A percentile compares a stretch with the other conserved stretches of the same genome.
Conservation (phyloP, 2,888 invertebrate species). For the Plebejus anna region DNA sequence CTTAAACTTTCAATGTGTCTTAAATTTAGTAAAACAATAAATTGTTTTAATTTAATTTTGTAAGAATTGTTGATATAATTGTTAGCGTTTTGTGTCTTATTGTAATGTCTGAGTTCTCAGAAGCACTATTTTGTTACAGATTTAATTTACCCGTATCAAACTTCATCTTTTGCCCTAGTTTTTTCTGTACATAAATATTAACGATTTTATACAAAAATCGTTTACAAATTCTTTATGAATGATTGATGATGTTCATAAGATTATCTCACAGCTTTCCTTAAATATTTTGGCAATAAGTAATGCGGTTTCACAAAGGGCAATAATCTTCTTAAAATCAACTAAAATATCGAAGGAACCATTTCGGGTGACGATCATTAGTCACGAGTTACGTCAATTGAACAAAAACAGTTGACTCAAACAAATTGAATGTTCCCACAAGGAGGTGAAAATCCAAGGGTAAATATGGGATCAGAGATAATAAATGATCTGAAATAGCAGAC, state of each 20-base stretch:
- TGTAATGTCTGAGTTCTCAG: too few species aligned
- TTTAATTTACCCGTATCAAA: background rate
- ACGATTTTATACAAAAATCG: background rate
- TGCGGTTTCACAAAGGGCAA: conserved; percentile 21
- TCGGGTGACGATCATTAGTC: conserved; percentile 67
- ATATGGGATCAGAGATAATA: conserved; percentile 66
- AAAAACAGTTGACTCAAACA: conserved; percentile 75
- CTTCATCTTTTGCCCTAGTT: background rate
- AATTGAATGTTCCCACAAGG: conserved; percentile 76
- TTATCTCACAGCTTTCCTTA: background rate
- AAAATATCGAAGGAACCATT: conserved; percentile 52
- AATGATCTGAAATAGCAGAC: conserved; percentile 52
- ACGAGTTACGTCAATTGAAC: conserved; percentile 75
- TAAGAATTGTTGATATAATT: background rate
- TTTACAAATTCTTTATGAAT: background rate
- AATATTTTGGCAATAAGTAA: conserved; percentile 28
- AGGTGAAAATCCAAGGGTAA: conserved; percentile 77
- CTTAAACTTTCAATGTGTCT: background rate
- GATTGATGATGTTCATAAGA: background rate
- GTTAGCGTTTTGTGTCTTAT: too few species aligned
- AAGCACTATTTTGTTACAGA: background rate
- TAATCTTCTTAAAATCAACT: conserved; percentile 33
- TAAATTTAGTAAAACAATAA: background rate
- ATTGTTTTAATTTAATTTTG: background rate
- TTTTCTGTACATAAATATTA: too few species aligned